Evolutionary conservation across 1,140 invertebrate species (phyloP).

Genomic region (Drosophila tani): DNA sequence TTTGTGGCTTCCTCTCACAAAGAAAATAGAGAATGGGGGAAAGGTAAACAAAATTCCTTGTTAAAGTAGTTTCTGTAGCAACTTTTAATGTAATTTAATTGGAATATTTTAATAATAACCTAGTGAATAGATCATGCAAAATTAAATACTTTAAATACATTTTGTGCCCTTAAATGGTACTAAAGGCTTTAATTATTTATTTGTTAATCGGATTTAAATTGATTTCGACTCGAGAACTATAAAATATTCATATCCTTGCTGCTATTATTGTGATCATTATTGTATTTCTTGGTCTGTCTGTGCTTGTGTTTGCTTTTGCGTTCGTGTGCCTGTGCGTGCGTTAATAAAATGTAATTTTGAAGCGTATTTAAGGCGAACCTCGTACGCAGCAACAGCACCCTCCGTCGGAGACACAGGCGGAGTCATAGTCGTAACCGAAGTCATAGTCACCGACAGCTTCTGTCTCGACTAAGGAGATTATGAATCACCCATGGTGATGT

Average conservation of each 20-base stretch:
- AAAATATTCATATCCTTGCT: background rate
- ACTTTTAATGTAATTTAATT: background rate
- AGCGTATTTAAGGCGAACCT: constrained; percentile 69
- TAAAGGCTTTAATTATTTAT: background rate
- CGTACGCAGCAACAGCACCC: constrained; percentile 51
- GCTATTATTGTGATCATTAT: constrained; percentile 7
- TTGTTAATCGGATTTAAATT: background rate
- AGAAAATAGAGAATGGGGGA: too few relatives aligned
- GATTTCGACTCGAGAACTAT: background rate
- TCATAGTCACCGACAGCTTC: constrained; percentile 31
- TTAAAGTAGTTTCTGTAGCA: too few relatives aligned
- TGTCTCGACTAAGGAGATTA: constrained; percentile 37
- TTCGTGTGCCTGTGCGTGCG: constrained; percentile 54
- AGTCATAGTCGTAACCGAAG: constrained; percentile 30
- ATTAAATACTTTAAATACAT: background rate
- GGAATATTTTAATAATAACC: background rate
- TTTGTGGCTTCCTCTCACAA: too few relatives aligned
- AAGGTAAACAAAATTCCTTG: background rate
- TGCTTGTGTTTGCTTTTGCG: constrained; percentile 9
- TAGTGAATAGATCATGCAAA: background rate
- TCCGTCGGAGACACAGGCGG: constrained; percentile 18
- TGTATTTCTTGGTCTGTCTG: constrained; percentile 7
- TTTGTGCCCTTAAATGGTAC: background rate
- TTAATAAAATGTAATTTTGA: constrained; percentile 80
- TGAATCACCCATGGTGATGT: constrained; percentile 27